These are phyloP conservation scores for Myrmophylax atrothorax DNA, from an alignment of 2,113 vertebrate genomes.

Conservation along the genomic window DNA sequence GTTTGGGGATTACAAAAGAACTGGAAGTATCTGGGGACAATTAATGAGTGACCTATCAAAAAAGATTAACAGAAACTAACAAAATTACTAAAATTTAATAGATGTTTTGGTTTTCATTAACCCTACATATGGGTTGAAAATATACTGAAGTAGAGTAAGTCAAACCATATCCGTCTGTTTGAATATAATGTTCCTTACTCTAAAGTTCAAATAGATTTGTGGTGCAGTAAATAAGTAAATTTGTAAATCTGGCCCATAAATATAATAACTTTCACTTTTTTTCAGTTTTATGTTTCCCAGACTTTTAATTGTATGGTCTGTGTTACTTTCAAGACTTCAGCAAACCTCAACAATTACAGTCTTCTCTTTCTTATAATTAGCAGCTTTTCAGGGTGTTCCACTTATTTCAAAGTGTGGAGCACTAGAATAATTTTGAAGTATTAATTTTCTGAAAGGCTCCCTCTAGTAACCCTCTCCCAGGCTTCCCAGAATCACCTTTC, in stretches of 20 bases:
- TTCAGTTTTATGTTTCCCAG: neutral
- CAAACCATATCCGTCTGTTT: neutral
- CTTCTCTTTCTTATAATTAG: neutral
- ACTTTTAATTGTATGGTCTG: neutral
- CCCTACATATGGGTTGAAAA: neutral
- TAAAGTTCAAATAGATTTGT: neutral
- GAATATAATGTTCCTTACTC: neutral
- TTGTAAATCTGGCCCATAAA: neutral
- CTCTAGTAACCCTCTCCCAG: neutral
- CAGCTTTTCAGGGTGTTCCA: neutral
- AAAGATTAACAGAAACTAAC: neutral
- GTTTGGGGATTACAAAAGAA: neutral
- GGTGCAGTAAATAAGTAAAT: neutral
- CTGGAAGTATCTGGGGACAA: neutral
- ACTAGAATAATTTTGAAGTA: neutral
- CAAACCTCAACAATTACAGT: neutral
- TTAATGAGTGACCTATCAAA: neutral
- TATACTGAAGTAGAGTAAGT: neutral
- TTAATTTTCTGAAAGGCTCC: neutral
- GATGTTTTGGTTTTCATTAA: neutral
- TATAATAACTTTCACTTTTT: neutral
- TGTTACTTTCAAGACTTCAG: neutral
- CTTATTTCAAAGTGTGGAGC: neutral
- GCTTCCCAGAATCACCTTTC: neutral
- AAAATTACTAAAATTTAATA: neutral